Percentiles rank a stretch among this genome's conserved stretches.
phyloP scores from a whole-genome alignment of 2,113 vertebrate genomes.

The Peromyscus maniculatus region DNA sequence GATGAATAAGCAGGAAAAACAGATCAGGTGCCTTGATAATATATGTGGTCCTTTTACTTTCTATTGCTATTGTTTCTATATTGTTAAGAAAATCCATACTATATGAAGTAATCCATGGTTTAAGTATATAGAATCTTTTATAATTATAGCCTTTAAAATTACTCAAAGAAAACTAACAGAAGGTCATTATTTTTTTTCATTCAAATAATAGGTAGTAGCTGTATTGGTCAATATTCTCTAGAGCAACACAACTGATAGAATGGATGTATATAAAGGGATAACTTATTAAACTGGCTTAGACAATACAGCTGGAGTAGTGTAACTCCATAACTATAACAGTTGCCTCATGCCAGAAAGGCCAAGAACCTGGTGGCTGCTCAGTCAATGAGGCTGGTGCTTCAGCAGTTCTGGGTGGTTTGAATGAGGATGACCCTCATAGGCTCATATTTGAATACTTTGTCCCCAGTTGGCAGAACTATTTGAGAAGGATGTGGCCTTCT shows the following conservation, averaged over 20 bases:
- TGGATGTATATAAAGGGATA: not conserved
- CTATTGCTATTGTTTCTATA: not conserved
- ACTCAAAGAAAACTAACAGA: not conserved
- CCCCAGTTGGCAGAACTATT: not conserved
- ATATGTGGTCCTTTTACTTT: conserved; percentile 20
- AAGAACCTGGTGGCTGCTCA: not conserved
- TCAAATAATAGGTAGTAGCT: not conserved
- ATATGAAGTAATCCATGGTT: not conserved
- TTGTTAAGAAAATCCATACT: not conserved
- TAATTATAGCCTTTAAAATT: not conserved
- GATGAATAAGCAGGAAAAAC: not conserved
- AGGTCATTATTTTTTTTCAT: not conserved
- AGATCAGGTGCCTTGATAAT: not conserved
- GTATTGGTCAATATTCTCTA: not conserved
- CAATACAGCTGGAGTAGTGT: not conserved
- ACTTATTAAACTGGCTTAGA: not conserved
- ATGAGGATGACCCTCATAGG: not conserved
- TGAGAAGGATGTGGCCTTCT: not conserved
- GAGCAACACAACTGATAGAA: not conserved
- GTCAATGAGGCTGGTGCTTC: not conserved
- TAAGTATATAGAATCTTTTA: conserved; percentile 32
- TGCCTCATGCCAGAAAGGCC: not conserved
- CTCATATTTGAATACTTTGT: not conserved
- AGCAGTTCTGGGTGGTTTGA: not conserved
- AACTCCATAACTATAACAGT: not conserved